Base-by-base conservation (phyloP, 2,888 invertebrate species). In the Sinelater perroti region DNA sequence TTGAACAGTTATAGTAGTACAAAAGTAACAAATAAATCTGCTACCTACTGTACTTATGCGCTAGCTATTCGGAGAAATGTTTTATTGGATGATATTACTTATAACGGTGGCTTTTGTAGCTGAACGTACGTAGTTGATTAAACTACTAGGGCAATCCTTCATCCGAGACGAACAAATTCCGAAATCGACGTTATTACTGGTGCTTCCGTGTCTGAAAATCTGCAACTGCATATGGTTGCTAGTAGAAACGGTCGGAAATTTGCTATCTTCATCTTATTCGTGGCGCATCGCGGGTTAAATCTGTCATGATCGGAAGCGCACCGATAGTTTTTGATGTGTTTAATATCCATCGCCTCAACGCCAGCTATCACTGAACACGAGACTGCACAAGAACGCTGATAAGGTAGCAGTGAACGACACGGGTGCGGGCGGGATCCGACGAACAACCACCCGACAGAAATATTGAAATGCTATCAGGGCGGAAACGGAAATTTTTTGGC, bases 381-480 rank as follows among this genome's bases (percentile, higher is more conserved):
- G 36, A 45, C 18, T 49, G 33, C 33, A 49, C 42, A 56, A 50
- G 21, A 26, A 24, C 36, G 16, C 31, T 31, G 52, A 51, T 56
- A 57, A 46, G 46, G 35, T 17, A 14, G 8, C 30, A 57, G 47
- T 46, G 33, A 57, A 57, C 45, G 35, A 50, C 44, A 52, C 13
- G 31, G 36, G 31, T 52, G 30, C 47, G 38, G 14, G 44, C 36
- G 44, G 35, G 36, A 51, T 24, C 14, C 44, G 40, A 38, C 47
- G 46, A 46, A 51, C 38, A 44, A 24, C 24, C 33, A 52, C 35
- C 42, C 40, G 42, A 52, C 26, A 33, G 52, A 44, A 50, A 52
- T 57, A 57, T 52, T 52, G 51, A 46, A 45, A 51, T 38, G 52
- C 33, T 57, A 57, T 57, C 57, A 38, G 35, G 31, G n/a, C 30